Percentiles rank a stretch among this genome's conserved stretches.
Conservation (phyloP, 2,113 vertebrate genomes). For the Scomber colias region DNA sequence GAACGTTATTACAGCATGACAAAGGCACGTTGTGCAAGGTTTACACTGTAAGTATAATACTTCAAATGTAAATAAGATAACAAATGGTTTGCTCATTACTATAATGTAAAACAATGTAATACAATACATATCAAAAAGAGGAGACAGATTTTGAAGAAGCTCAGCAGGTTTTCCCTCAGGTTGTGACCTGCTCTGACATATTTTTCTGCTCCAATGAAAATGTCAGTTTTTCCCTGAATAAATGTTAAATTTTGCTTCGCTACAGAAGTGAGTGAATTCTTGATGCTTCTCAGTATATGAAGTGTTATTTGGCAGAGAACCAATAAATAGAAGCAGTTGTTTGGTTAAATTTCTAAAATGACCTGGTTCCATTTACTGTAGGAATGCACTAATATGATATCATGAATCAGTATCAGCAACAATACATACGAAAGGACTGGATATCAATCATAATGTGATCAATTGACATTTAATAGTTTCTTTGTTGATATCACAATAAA, state of each 20-base stretch:
- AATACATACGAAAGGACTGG: too few relatives aligned
- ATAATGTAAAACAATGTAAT: not conserved
- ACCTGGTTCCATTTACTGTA: too few relatives aligned
- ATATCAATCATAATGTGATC: too few relatives aligned
- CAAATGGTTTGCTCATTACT: not conserved
- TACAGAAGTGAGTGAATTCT: not conserved
- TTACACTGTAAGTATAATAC: not conserved
- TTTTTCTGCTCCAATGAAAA: slow-evolving; percentile 40
- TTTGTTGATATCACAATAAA: not conserved
- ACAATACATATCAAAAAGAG: not conserved
- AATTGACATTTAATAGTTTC: too few relatives aligned
- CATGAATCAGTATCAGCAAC: too few relatives aligned
- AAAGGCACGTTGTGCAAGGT: not conserved
- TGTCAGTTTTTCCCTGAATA: not conserved
- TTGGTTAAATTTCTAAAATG: too few relatives aligned
- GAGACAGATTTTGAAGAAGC: not conserved
- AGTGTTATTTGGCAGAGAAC: slow-evolving; percentile 19
- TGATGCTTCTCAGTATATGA: not conserved
- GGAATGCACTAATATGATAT: too few relatives aligned
- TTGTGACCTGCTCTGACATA: slow-evolving; percentile 21
- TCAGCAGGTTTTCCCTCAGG: not conserved
- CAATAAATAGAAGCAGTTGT: too few relatives aligned
- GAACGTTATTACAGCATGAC: not conserved
- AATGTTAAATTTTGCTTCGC: not conserved
- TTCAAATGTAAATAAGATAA: not conserved